phyloP scores from a whole-genome alignment of 2,797 vertebrate genomes.

The Pangasius sanitwongsei region DNA sequence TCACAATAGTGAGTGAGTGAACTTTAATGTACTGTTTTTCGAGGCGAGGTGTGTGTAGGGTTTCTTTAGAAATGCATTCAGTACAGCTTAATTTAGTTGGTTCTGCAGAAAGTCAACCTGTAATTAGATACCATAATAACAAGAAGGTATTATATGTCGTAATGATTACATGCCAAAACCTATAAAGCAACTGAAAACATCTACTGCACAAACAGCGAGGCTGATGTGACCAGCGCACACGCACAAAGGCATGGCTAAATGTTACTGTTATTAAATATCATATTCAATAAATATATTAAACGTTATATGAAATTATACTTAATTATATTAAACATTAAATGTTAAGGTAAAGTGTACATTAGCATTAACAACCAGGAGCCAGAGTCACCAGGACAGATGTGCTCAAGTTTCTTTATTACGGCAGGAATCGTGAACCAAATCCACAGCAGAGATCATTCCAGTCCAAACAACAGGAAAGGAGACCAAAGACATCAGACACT shows the following conservation, averaged over 20 bases:
- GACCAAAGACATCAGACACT: background rate
- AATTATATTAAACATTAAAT: background rate
- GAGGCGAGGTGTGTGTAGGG: background rate
- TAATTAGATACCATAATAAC: background rate
- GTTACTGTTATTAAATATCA: background rate
- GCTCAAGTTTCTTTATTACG: background rate
- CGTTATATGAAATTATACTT: too few relatives aligned
- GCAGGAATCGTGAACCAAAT: background rate
- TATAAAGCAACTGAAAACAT: background rate
- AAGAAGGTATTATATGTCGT: background rate
- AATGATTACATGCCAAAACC: background rate
- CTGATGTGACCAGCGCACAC: background rate
- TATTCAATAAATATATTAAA: too few relatives aligned
- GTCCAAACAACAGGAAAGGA: background rate
- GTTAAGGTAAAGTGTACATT: background rate
- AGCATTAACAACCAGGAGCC: too few relatives aligned
- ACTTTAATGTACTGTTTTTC: background rate
- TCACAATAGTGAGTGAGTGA: background rate
- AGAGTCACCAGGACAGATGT: background rate
- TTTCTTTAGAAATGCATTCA: background rate
- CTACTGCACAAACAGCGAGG: background rate
- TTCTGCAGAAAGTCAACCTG: background rate
- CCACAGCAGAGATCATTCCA: background rate
- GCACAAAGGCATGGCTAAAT: background rate
- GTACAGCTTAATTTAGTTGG: background rate